These are phyloP conservation scores for Ormyrus rosae DNA, from an alignment of 2,888 invertebrate species.

Conservation along the genomic window DNA sequence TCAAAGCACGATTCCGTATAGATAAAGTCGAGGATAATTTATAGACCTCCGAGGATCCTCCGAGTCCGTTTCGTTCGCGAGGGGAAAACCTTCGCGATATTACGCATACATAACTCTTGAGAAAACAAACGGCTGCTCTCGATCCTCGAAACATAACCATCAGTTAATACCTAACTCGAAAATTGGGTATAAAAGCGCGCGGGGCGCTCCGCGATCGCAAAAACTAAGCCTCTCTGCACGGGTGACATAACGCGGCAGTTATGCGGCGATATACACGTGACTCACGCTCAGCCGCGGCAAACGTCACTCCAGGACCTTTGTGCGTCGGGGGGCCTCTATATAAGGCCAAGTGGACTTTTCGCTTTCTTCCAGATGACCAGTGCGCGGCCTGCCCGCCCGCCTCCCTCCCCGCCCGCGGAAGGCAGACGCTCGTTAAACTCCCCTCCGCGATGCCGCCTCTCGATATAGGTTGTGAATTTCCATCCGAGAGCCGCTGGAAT, in stretches of 20 bases:
- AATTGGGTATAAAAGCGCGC: too few relatives aligned
- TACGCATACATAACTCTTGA: too few relatives aligned
- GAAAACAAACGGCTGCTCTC: too few relatives aligned
- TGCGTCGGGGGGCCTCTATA: slow-evolving; percentile 11
- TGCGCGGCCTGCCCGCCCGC: not conserved
- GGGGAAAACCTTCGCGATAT: too few relatives aligned
- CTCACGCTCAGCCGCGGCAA: not conserved
- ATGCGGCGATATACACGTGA: not conserved
- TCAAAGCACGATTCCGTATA: too few relatives aligned
- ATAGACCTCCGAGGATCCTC: too few relatives aligned
- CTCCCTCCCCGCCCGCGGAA: not conserved
- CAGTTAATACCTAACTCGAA: too few relatives aligned
- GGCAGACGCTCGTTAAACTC: slow-evolving; percentile 2
- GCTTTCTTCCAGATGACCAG: slow-evolving; percentile 12
- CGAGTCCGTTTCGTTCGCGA: too few relatives aligned
- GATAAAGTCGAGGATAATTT: too few relatives aligned
- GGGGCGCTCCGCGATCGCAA: too few relatives aligned
- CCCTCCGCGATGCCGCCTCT: not conserved
- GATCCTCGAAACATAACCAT: too few relatives aligned
- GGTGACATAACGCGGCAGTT: slow-evolving; percentile 33
- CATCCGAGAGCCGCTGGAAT: not conserved
- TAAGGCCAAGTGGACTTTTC: slow-evolving; percentile 40
- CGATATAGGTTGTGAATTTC: slow-evolving; percentile 24
- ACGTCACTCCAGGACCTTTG: not conserved
- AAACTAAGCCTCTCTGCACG: not conserved